Evolutionary conservation across 2,797 vertebrate species (phyloP), one percentile per base, ranked within the genome.

Genomic region (Kryptopterus vitreolus): DNA sequence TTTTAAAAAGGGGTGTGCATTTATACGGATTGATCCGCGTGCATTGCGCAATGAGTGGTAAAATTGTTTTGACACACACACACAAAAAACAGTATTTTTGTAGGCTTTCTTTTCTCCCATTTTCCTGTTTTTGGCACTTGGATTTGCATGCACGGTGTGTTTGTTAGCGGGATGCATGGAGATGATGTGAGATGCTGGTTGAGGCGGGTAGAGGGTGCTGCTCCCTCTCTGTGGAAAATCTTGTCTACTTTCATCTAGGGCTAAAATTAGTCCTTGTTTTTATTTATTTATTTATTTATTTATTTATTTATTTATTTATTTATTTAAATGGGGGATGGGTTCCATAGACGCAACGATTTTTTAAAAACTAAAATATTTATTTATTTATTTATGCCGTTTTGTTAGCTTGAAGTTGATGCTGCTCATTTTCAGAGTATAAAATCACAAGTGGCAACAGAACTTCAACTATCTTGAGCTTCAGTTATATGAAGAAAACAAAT

Each of bases 191-290:
- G 43, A 52, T 79, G 55, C 66, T 46, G 20, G 24, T 26, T 46
- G 66, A 70, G 46, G 53, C 77, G 33, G 77, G 38, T 79, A 79
- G 77, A 71, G 77, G 77, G 77, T 31, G 77, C 77, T 79, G 66
- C 68, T 43, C 26, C 20, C 55, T 78, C 55, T 71, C 65, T 48
- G 13, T 58, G 52, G 4, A 57, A 46, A 73, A 57, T 55, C 70
- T 0, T 57, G 13, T 33, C n/a, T 26, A 31, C 0, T 24, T 38
- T 53, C 57, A 33, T 35, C 29, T 18, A 11, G 33, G 26, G 48
- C 76, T 78, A 58, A 68, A 57, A 55, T 10, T 66, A 29, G 52
- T 24, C 31, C 29, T 31, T 52, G 26, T 18, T 48, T 22, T 62
- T 20, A 24, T 65, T 0, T 3, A 20, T 22, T 55, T 22, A 6